These are phyloP conservation scores for Drosophila nigrodunni DNA, from an alignment of 1,140 invertebrate genomes.

Conservation along the genomic window DNA sequence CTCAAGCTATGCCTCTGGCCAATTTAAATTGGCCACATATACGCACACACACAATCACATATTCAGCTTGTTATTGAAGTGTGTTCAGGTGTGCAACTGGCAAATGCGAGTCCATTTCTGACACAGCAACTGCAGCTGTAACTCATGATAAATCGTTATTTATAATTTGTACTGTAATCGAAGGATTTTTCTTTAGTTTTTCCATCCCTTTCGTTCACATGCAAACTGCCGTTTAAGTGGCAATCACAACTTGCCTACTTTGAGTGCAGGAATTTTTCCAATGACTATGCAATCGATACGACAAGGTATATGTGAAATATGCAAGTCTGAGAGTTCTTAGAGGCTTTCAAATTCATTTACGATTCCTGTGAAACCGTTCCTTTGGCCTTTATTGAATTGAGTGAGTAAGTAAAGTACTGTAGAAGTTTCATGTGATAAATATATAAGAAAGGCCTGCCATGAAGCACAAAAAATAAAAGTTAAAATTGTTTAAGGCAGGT, in stretches of 20 bases:
- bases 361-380: not conserved
- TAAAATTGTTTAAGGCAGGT: too few species aligned
- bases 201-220: not conserved
- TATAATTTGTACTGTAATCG: constrained; percentile 78
- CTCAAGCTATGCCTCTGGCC: constrained; percentile 24
- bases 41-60: not conserved
- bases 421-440: not conserved
- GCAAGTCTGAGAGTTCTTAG: not conserved
- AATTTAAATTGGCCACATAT: constrained; percentile 30
- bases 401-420: not conserved
- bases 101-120: constrained; percentile 62
- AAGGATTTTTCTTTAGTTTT: constrained; percentile 35
- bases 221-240: constrained; percentile 44
- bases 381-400: not conserved
- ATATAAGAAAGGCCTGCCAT: too few species aligned
- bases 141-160: constrained; percentile 78
- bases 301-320: not conserved
- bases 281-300: constrained; percentile 10
- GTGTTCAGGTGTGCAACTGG: constrained; percentile 79
- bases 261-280: constrained; percentile 8
- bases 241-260: constrained; percentile 30
- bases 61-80: constrained; percentile 19
- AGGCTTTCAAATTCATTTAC: constrained; percentile 12
- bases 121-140: constrained; percentile 41
- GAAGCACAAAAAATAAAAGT: too few species aligned